These are phyloP conservation scores for Hoplodrina ambigua DNA, from an alignment of 2,888 invertebrate species.

Conservation along the genomic window DNA sequence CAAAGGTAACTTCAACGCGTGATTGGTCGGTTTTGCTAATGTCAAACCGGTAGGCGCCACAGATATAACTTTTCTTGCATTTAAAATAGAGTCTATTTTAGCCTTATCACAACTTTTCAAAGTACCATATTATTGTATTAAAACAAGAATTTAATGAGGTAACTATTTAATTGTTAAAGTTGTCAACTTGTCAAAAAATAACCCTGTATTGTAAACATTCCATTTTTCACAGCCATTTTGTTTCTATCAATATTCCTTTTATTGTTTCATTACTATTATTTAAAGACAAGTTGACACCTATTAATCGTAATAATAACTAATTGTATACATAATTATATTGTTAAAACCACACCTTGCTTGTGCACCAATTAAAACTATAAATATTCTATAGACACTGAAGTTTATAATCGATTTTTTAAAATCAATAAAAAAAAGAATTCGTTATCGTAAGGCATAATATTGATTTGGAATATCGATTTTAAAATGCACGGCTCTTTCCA, in stretches of 20 bases:
- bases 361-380: slow-evolving; percentile 33
- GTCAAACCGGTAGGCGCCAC: slow-evolving; percentile 8
- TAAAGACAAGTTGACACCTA: slow-evolving; percentile 41
- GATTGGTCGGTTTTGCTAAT: background rate
- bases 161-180: slow-evolving; percentile 26
- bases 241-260: background rate
- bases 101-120: slow-evolving; percentile 50
- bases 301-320: slow-evolving; percentile 16
- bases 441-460: background rate
- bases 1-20: no score
- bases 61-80: slow-evolving; percentile 12
- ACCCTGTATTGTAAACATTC: background rate
- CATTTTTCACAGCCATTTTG: slow-evolving; percentile 17
- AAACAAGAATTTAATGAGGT: slow-evolving; percentile 44
- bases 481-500: background rate
- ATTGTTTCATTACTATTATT: background rate
- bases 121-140: slow-evolving; percentile 25
- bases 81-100: slow-evolving; percentile 8
- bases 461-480: background rate
- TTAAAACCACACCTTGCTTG: slow-evolving; percentile 30
- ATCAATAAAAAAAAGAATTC: background rate
- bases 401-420: background rate
- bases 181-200: slow-evolving; percentile 27
- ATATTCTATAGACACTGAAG: slow-evolving; percentile 20
- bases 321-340: slow-evolving; percentile 17